These are phyloP conservation scores for Sycon ciliatum DNA, from an alignment of 37 sponge, comb jelly and placozoan species.

Conservation along the genomic window DNA sequence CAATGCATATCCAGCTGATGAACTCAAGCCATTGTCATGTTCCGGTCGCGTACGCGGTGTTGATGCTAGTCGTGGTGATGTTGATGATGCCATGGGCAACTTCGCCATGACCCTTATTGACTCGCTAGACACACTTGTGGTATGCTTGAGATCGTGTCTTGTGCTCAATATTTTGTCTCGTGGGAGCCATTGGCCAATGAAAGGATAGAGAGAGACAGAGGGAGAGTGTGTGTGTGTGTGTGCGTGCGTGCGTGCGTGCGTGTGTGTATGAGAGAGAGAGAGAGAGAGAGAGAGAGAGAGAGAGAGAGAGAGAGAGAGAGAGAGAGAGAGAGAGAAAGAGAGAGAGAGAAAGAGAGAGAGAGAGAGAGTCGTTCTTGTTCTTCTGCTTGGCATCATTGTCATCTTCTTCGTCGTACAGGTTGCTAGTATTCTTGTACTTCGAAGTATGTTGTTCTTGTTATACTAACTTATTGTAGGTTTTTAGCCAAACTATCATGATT, in stretches of 20 bases:
- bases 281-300: constrained; percentile 23
- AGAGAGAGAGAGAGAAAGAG: background rate
- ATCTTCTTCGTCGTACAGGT: no score
- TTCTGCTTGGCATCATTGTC: no score
- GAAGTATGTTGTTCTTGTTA: no score
- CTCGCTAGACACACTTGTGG: constrained; percentile 82
- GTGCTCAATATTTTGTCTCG: no score
- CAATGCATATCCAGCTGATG: constrained; percentile 92
- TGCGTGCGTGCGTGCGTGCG: no score
- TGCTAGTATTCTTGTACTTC: no score
- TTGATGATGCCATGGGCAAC: constrained; percentile 90
- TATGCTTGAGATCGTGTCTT: constrained; percentile 26
- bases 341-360: constrained; percentile 18
- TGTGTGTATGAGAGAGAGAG: background rate
- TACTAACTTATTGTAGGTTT: no score
- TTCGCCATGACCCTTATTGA: constrained; percentile 89
- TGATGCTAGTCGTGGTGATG: constrained; percentile 70
- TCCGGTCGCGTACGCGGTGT: constrained; percentile 73
- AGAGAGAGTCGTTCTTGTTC: no score
- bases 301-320: constrained; percentile 31
- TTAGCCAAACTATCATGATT: no score
- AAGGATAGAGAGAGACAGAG: background rate
- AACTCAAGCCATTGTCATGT: constrained; percentile 92
- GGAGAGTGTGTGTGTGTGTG: no score
- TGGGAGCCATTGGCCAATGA: background rate